Base-by-base conservation (phyloP, 1,140 invertebrate genomes). In the Bactericera cockerelli region DNA sequence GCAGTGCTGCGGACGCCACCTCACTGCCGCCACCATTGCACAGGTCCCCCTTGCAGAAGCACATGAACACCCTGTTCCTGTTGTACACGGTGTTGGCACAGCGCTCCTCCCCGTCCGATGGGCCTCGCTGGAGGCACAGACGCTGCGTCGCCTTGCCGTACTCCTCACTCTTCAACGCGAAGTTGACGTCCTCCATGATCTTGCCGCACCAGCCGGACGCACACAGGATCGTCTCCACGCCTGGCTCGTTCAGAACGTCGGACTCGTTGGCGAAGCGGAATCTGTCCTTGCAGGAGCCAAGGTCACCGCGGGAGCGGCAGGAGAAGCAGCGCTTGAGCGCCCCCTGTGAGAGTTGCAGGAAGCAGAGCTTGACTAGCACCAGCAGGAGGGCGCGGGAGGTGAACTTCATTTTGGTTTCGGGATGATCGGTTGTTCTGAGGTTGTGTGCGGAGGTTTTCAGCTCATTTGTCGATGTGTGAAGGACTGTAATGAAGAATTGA, bases 131-230 rank as follows among this genome's bases (percentile, higher is more conserved):
- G 0, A 93, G 76, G 66, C 90, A 94, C 72, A 87, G 81, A 63
- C 91, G 76, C 71, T 93, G 83, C 1, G 87, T 91, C 14, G 89
- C 89, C 36, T 82, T 78, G 59, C 87, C 88, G 71, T 89, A 91
- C 71, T 93, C 89, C 70, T 77, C 75, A 69, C 80, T 78, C 71
- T 84, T 80, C 61, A 80, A 79, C 54, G 81, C 74, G 68, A 80
- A 80, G 60, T 68, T 65, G 62, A 79, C 78, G 31, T 82, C 86
- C 72, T 93, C 89, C 22, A 92, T 80, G 38, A 89, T 82, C 77
- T 94, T 95, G 8, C 84, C 86, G 68, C 91, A 95, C 91, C 91
- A 95, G 26, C 90, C 89, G 6, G 89, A 91, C 10, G 87, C 86
- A 70, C 91, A 95, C 0, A 88, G 87, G 6, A 83, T 76, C 1